Percentiles rank a stretch among this genome's conserved stretches.
Conservation (phyloP, 1,140 invertebrate species). For the Euura lappo region DNA sequence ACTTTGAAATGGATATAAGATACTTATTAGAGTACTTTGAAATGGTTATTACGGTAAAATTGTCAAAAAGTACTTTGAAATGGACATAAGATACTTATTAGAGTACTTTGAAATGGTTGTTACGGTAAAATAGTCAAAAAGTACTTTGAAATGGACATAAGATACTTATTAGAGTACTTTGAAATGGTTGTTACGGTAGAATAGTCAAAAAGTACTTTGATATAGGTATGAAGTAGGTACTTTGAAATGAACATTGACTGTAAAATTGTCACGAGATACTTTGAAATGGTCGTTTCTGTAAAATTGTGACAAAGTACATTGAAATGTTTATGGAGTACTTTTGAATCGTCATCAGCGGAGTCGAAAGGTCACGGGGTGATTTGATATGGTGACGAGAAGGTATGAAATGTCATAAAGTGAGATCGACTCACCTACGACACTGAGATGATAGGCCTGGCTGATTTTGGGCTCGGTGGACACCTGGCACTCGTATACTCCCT, state of each 20-base stretch:
- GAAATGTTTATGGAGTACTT: slow-evolving; percentile 7
- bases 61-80: background rate
- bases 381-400: background rate
- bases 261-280: background rate
- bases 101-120: too few species aligned
- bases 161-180: too few species aligned
- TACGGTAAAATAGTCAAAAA: slow-evolving; percentile 17
- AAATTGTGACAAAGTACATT: slow-evolving; percentile 11
- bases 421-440: slow-evolving; percentile 77
- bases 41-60: too few species aligned
- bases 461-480: slow-evolving; percentile 88
- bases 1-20: too few species aligned
- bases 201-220: slow-evolving; percentile 8
- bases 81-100: background rate
- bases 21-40: too few species aligned
- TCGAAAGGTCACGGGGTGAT: background rate
- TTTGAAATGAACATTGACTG: too few species aligned
- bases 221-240: too few species aligned
- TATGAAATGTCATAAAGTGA: background rate
- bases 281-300: too few species aligned
- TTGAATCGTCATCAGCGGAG: background rate
- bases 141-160: slow-evolving; percentile 20
- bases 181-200: too few species aligned
- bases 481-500: slow-evolving; percentile 82
- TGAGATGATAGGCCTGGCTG: slow-evolving; percentile 78